Base-by-base conservation (phyloP, 2,113 vertebrate genomes). In the Callipepla californica region DNA sequence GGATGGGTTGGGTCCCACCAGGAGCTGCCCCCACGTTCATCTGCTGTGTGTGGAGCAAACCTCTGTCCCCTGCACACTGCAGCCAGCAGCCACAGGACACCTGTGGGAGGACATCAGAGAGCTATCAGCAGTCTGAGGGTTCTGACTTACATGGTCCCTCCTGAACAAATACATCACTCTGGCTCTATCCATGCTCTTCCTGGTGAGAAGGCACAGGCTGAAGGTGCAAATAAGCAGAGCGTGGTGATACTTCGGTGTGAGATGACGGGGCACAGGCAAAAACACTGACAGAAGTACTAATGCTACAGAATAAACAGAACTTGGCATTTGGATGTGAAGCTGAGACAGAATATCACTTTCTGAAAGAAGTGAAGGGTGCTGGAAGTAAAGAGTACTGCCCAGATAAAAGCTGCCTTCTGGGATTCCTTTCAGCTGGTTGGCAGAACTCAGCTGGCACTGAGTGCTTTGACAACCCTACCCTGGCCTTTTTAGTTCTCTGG, bases 401-500 rank as follows among this genome's bases (percentile, higher is more conserved):
- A 57, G 30, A 19, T 53, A 34, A n/a, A 44, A 78, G 28, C 53
- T 75, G 76, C 25, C 25, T 68, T 72, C 80, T 74, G 51, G 85
- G 80, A 61, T 81, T 66, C 44, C 28, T 11, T 32, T 73, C 82
- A 74, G 48, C 59, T 53, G 77, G 58, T 0, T 84, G 45, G 78
- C 74, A 92, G 74, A 90, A 67, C 45, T 48, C 58, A 84, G 63
- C 70, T 3, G 7, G 53, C 48, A 76, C 59, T 0, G 1, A 84
- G 55, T 10, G 51, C 78, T 85, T 89, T 78, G 63, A 79, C 94
- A 92, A 42, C 63, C 18, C 45, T 28, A 20, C 76, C 70, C 42
- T 89, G 87, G 67, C 58, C 80, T 58, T 91, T 79, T 48, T 11
- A 58, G 34, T 53, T 82, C 81, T 67, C 78, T 67, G 84, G 67